Evolutionary conservation across 1,140 invertebrate species (phyloP), one percentile per base, ranked within the genome.

Genomic region (Chironomus tepperi): DNA sequence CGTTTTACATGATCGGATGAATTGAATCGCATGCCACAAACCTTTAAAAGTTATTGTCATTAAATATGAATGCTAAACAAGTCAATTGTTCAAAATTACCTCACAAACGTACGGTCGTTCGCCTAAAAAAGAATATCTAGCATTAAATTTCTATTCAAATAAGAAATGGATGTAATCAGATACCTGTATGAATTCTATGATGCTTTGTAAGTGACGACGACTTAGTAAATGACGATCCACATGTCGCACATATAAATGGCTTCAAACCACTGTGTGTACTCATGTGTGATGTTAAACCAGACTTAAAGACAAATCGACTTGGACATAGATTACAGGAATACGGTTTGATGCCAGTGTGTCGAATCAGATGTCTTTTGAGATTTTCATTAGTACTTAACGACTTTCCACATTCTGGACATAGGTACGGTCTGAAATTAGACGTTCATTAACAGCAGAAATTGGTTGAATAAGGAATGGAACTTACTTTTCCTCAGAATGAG

Each of bases 61-160:
- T 34, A 34, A 34, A 2, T 2, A 34, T 34, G 24, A 34, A 34
- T 34, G 24, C 24, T 2, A 34, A 34, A 2, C 24, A 5, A 34
- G 2, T 2, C 24, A 34, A 34, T 34, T 34, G 24, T 34, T 34
- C 2, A 34, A 34, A 34, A 34, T 34, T 34, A 34, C 24, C 75
- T 95, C 91, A 81, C 93, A 95, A 21, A 88, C 87, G 79, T 93
- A 94, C 0, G 93, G 92, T 79, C 92, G 93, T 77, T 94, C 87
- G 0, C 91, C 89, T 0, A 87, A 16, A 89, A 78, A 47, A 83
- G 83, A 67, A 8, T 67, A 67, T 8, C 8, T 8, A 67, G 1
- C 9, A 18, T 15, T 8, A 7, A 18, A 16, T 67, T 18, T 16
- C 5, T n/a, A 67, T 67, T 16, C 64, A 67, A 67, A 16, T 67